These are phyloP conservation scores for Jordanella pulchra DNA, from an alignment of 2,797 vertebrate species.

Conservation along the genomic window DNA sequence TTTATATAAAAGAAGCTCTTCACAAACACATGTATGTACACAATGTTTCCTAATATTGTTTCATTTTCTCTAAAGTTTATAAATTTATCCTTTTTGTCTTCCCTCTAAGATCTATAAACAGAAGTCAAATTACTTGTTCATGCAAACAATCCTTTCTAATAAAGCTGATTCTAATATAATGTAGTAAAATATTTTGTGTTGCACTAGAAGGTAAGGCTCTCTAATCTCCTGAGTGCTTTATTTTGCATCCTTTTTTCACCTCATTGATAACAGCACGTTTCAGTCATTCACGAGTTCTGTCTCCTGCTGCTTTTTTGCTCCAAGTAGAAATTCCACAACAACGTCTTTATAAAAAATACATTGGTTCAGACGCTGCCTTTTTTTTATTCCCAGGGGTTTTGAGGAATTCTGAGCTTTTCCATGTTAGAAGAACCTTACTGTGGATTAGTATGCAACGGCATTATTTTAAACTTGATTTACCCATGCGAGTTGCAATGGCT, in stretches of 20 bases:
- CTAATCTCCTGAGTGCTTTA: neutral
- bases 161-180: too few relatives aligned
- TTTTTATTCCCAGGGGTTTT: neutral
- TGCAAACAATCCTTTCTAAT: too few relatives aligned
- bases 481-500: neutral
- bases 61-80: too few relatives aligned
- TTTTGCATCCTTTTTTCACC: neutral
- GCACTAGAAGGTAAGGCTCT: neutral
- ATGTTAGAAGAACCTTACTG: neutral
- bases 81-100: too few relatives aligned
- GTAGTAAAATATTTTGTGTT: neutral
- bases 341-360: neutral
- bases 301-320: neutral
- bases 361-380: neutral
- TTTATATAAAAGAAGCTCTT: too few relatives aligned
- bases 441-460: slow-evolving; percentile 2
- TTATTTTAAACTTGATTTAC: neutral
- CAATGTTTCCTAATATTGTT: too few relatives aligned
- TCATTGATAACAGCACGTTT: slow-evolving; percentile 1
- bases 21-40: too few relatives aligned
- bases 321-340: slow-evolving; percentile 1
- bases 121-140: too few relatives aligned
- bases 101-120: too few relatives aligned
- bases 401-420: neutral
- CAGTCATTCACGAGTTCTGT: neutral